Conservation (phyloP, 1,140 invertebrate genomes). For the Hestina assimilis region DNA sequence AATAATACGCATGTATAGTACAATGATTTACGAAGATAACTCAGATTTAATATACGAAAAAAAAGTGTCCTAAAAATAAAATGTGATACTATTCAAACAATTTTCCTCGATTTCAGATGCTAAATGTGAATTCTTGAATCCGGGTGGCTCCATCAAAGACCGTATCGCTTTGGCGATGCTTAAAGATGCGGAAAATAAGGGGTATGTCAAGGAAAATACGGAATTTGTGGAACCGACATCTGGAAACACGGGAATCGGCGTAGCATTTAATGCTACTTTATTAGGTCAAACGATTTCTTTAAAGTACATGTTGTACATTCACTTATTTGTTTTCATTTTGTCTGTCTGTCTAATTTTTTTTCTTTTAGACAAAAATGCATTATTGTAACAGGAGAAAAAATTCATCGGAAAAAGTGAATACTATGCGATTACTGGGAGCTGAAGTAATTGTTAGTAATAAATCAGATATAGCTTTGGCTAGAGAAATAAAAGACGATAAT, state of each 20-base stretch:
- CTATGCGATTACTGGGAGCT: conserved; percentile 92
- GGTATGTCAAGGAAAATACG: conserved; percentile 89
- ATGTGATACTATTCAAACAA: not conserved
- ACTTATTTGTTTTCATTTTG: not conserved
- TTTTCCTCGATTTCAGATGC: conserved; percentile 82
- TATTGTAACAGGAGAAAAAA: conserved; percentile 98
- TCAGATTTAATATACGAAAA: no score
- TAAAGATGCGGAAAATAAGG: conserved; percentile 92
- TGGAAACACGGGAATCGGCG: conserved; percentile 95
- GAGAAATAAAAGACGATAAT: conserved; percentile 88
- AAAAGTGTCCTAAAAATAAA: not conserved
- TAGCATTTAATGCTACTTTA: conserved; percentile 94
- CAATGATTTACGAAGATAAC: no score
- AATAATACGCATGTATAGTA: no score
- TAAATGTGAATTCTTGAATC: conserved; percentile 99
- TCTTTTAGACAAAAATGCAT: conserved; percentile 90
- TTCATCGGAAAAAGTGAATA: conserved; percentile 95
- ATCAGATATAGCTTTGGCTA: conserved; percentile 90
- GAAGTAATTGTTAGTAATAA: conserved; percentile 96
- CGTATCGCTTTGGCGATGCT: conserved; percentile 95
- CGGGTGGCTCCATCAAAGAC: conserved; percentile 98
- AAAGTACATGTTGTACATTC: not conserved
- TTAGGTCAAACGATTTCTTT: conserved; percentile 78
- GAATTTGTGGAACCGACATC: conserved; percentile 96
- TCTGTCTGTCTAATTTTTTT: not conserved